Evolutionary conservation across 2,888 invertebrate species (phyloP).

Genomic region (Meghimatium bilineatum): DNA sequence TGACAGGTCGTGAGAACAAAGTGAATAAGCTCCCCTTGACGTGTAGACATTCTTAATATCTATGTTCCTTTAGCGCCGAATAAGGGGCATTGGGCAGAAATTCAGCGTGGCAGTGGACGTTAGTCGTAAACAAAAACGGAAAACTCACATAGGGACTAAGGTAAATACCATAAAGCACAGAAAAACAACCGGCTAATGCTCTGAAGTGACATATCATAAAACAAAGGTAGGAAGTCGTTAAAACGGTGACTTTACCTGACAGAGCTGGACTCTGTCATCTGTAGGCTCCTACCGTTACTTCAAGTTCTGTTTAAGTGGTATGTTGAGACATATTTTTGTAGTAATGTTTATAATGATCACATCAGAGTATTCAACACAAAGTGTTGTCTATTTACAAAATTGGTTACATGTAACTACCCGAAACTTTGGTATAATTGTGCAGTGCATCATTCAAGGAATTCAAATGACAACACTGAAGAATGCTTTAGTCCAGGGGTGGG

Average conservation of each 20-base stretch:
- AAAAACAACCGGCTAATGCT: background rate
- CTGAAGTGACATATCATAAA: background rate
- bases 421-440: too few relatives aligned
- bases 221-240: slow-evolving; percentile 5
- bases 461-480: too few relatives aligned
- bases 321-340: background rate
- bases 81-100: too few relatives aligned
- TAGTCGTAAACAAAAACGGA: background rate
- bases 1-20: background rate
- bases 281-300: too few relatives aligned
- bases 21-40: slow-evolving; percentile 14
- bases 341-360: background rate
- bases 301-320: background rate
- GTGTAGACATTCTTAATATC: too few relatives aligned
- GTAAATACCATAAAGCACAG: slow-evolving; percentile 17
- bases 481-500: too few relatives aligned
- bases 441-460: too few relatives aligned
- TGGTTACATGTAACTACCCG: too few relatives aligned
- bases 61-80: too few relatives aligned
- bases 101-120: too few relatives aligned
- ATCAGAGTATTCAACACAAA: background rate
- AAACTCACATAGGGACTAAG: background rate
- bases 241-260: background rate
- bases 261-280: background rate
- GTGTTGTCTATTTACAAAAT: too few relatives aligned